Base-by-base conservation (phyloP, 2,888 invertebrate species). In the Pheosia gnoma region DNA sequence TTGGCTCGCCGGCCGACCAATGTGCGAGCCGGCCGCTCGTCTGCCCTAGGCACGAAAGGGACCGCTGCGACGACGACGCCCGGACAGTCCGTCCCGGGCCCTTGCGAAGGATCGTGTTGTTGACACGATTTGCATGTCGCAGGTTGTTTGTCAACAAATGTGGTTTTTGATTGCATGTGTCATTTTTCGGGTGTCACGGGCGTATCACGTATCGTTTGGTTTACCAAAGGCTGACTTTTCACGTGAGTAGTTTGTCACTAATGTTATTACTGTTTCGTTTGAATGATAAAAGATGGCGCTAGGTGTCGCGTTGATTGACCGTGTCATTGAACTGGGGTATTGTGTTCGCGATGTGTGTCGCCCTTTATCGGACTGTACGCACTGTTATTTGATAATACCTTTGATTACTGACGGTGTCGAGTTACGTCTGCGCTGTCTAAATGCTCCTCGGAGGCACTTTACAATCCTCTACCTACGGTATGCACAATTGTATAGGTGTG, bases 11-110 rank as follows among this genome's bases (percentile, higher is more conserved):
- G 41, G 63, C 61, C 80, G 76, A 68, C 91, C 91, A 92, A 92
- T 91, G 85, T 81, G 78, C 72, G 80, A 66, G 71, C 71, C 68
- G 78, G 67, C 69, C 68, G 72, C 72, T 61, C 75, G 74, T 74
- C 81, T 80, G 88, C 89, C 90, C 90, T 89, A 85, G 76, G 80
- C 81, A 82, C 83, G 87, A 87, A 90, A 90, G 91, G 90, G 89
- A 90, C 80, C 81, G 84, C 70, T 60, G 75, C 71, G 72, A 62
- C 66, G 77, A 74, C 71, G 72, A 62, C 66, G 77, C 76, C 75
- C 77, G 81, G 79, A 79, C 89, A 91, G 91, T 92, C 86, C 86
- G 86, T 81, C 79, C 82, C 83, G 84, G 86, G 90, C 90, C 91
- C 91, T 91, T 89, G 90, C 68, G 79, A 85, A 81, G 82, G 81